These are phyloP conservation scores for Leptinotarsa peninsularis DNA, from an alignment of 2,888 invertebrate species.

Conservation along the genomic window DNA sequence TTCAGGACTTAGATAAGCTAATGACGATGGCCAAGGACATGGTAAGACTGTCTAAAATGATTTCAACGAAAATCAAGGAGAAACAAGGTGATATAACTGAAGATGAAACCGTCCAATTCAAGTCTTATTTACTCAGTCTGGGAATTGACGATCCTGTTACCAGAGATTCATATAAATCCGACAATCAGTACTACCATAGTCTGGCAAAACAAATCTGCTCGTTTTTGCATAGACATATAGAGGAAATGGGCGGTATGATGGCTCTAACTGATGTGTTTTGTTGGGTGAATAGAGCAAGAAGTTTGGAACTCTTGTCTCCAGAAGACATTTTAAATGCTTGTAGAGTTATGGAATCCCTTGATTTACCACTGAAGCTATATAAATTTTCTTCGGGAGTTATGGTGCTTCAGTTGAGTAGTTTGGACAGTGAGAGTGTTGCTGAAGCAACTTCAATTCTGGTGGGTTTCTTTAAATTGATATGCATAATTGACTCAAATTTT, in stretches of 20 bases:
- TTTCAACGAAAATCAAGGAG: conserved; percentile 92
- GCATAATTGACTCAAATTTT: too few relatives aligned
- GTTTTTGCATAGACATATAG: conserved; percentile 83
- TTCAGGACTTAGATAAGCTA: conserved; percentile 93
- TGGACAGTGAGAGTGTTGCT: conserved; percentile 79
- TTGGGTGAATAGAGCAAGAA: conserved; percentile 95
- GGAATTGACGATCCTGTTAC: conserved; percentile 99
- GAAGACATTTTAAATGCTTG: conserved; percentile 97
- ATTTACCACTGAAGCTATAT: conserved; percentile 81
- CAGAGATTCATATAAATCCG: conserved; percentile 87
- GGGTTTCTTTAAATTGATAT: conserved; percentile 43
- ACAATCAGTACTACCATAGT: conserved; percentile 85
- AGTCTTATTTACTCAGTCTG: conserved; percentile 94
- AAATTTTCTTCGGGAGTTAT: conserved; percentile 95
- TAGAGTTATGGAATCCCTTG: conserved; percentile 73
- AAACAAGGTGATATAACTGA: conserved; percentile 96
- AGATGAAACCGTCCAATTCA: conserved; percentile 94
- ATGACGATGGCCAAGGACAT: conserved; percentile 98
- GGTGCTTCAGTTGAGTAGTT: conserved; percentile 86
- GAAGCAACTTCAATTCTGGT: conserved; percentile 76
- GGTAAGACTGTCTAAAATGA: conserved; percentile 91
- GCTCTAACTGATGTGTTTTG: conserved; percentile 97
- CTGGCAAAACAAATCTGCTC: conserved; percentile 88
- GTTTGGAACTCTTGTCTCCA: conserved; percentile 94
- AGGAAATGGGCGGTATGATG: conserved; percentile 96